These are phyloP conservation scores for Vanessa cardui DNA, from an alignment of 2,888 invertebrate species.

Conservation along the genomic window DNA sequence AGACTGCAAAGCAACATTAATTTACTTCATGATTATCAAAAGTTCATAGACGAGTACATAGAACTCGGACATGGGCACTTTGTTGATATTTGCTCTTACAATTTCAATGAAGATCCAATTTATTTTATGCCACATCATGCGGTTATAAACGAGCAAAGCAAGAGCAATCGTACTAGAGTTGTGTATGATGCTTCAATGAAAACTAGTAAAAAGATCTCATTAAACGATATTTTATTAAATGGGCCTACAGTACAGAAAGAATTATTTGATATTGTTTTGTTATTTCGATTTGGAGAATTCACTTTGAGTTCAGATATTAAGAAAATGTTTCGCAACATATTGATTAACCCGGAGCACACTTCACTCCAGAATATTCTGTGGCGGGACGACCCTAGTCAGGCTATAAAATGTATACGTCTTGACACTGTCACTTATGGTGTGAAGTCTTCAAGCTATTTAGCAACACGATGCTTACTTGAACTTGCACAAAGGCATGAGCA, in stretches of 20 bases:
- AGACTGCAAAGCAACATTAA: conserved; percentile 13
- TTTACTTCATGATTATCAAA: conserved; percentile 16
- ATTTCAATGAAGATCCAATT: background rate
- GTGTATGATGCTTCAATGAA: background rate
- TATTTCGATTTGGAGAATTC: conserved; percentile 20
- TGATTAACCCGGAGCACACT: conserved; percentile 14
- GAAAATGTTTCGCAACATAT: conserved; percentile 38
- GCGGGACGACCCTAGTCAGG: conserved; percentile 28
- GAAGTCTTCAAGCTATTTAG: conserved; percentile 36
- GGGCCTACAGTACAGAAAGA: background rate
- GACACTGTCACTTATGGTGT: conserved; percentile 43
- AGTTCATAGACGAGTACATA: conserved; percentile 27
- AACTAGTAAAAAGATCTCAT: background rate
- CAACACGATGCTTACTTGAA: conserved; percentile 37
- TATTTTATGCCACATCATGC: background rate
- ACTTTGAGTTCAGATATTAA: conserved; percentile 34
- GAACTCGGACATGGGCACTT: conserved; percentile 12
- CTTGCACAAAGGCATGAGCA: conserved; percentile 21
- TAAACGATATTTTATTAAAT: background rate
- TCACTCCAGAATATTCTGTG: conserved; percentile 42
- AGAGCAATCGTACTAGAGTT: background rate
- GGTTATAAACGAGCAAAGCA: background rate
- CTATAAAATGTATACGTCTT: conserved; percentile 33
- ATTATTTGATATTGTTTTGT: conserved; percentile 33
- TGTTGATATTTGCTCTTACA: background rate